Evolutionary conservation across 2,797 vertebrate genomes (phyloP), one percentile per base, ranked within the genome.

Genomic region (Morus bassanus): DNA sequence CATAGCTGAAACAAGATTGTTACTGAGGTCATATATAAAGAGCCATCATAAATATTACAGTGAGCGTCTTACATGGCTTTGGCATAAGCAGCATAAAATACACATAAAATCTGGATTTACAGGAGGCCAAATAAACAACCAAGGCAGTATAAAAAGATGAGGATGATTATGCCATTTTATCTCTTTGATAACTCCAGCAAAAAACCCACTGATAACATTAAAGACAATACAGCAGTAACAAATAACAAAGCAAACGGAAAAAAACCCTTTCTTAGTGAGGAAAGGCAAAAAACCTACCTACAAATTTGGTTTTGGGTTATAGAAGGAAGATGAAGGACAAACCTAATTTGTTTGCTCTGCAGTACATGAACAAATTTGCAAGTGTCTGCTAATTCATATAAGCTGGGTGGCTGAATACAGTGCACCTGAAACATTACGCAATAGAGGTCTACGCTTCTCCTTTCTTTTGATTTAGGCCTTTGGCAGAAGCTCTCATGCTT

Each of bases 131-230:
- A 39, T 41, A 76, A 92, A 59, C 43, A 53, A 79, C 3, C 11
- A n/a, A 59, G 33, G 27, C 23, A 31, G 23, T n/a, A 57, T 22
- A 82, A 46, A 57, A 73, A 50, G 17, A 30, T 12, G 18, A 59
- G 11, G 17, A 22, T 13, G 23, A 45, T 5, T 12, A 8, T 48
- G 21, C 23, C 1, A 17, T 78, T 65, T 76, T 48, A 37, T 41
- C 22, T 31, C 45, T 41, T 63, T 23, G 56, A 28, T 33, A 74
- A 51, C 18, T 24, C 35, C 46, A 50, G 43, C 8, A 76, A 54
- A 79, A 39, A 13, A 0, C 0, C 15, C 27, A 1, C 31, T 1
- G 0, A 18, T 13, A 53, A 19, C 9, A 5, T 46, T 78, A n/a
- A 85, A 67, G 18, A 31, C 30, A 33, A 41, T 21, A 28, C 0